phyloP scores from a whole-genome alignment of 2,113 vertebrate genomes.

The Coptodon bakossiorum region DNA sequence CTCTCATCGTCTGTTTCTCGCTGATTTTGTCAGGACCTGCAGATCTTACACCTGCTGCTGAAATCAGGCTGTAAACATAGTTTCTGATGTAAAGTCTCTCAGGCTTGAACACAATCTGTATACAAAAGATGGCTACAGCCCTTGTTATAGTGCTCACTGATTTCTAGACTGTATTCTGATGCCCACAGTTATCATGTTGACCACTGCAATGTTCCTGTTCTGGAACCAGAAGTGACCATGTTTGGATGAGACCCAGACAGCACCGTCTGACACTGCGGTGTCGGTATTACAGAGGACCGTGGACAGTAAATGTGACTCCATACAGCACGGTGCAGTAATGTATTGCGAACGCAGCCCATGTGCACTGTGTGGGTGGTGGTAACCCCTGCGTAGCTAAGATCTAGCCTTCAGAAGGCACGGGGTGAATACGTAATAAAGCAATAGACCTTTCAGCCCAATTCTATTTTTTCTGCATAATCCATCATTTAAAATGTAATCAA shows the following conservation, averaged over 20 bases:
- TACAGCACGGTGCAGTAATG: not conserved
- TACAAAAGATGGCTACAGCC: not conserved
- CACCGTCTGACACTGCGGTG: too few relatives aligned
- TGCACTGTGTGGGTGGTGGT: not conserved
- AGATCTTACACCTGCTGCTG: not conserved
- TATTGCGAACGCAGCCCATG: not conserved
- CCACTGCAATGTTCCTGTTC: not conserved
- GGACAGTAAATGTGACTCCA: not conserved
- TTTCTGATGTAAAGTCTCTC: not conserved
- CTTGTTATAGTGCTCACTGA: not conserved
- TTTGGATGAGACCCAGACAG: not conserved
- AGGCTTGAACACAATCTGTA: not conserved
- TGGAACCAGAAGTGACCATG: not conserved
- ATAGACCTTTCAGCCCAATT: fast-evolving
- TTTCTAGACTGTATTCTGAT: not conserved
- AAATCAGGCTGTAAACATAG: not conserved
- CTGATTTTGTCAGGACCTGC: not conserved
- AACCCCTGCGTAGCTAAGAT: not conserved
- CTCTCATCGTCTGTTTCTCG: not conserved
- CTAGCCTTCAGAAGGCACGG: not conserved
- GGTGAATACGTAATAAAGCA: not conserved
- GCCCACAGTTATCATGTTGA: fast-evolving
- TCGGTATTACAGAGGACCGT: not conserved
- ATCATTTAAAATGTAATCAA: fast-evolving
- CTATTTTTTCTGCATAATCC: not conserved